Evolutionary conservation across 2,113 vertebrate species (phyloP).

Genomic region (Sander vitreus): DNA sequence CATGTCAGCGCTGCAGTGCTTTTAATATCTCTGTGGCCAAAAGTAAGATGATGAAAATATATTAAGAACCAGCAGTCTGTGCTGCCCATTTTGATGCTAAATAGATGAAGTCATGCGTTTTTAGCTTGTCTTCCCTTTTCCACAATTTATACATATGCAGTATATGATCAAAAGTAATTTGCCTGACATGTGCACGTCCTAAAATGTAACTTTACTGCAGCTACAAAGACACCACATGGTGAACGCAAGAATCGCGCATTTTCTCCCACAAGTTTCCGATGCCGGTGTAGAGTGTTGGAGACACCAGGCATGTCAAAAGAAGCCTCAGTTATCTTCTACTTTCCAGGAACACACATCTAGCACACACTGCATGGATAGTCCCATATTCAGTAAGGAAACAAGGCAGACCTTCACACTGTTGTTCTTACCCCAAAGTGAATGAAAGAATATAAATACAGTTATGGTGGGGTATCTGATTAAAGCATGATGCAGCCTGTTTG

Average conservation of each 20-base stretch:
- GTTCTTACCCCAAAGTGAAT: neutral
- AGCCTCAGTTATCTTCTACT: too few relatives aligned
- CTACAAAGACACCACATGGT: neutral
- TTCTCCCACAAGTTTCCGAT: neutral
- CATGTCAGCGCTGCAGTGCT: constrained; percentile 39
- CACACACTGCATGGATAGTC: too few relatives aligned
- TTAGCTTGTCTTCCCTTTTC: constrained; percentile 2
- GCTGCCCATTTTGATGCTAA: constrained; percentile 47
- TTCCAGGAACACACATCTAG: too few relatives aligned
- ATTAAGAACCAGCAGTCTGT: constrained; percentile 21
- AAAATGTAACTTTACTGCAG: neutral
- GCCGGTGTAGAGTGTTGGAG: neutral
- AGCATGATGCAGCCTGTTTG: too few relatives aligned
- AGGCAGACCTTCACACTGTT: neutral
- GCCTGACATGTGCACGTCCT: neutral
- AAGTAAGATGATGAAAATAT: constrained; percentile 47
- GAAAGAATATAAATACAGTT: neutral
- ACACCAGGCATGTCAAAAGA: too few relatives aligned
- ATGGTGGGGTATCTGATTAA: too few relatives aligned
- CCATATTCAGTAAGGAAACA: neutral
- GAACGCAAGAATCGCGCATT: neutral
- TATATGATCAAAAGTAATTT: neutral
- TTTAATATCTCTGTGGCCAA: constrained; percentile 23
- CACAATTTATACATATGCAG: neutral
- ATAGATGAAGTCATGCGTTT: constrained; percentile 30